A percentile compares a stretch with the other conserved stretches of the same genome.
Conservation (phyloP, 1,140 invertebrate genomes). For the Mesaphorura yosii region DNA sequence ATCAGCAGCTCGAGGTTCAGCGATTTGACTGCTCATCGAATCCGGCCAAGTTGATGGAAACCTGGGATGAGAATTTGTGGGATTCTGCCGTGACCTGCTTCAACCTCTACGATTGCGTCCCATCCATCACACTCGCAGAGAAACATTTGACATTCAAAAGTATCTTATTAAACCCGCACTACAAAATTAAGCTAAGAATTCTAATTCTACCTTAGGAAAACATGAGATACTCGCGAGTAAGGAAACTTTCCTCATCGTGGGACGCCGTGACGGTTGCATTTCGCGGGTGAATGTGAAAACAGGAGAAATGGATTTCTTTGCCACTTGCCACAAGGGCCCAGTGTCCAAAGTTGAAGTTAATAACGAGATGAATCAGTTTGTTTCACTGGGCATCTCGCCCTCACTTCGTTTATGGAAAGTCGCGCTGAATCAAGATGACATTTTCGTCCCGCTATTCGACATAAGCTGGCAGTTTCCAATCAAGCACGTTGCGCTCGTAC, state of each 20-base stretch:
- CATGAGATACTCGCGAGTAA: neutral
- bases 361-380: conserved; percentile 25
- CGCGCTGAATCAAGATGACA: conserved; percentile 12
- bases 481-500: conserved; percentile 1
- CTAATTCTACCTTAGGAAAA: conserved; percentile 1
- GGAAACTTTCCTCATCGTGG: conserved; percentile 23
- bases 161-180: too few relatives aligned
- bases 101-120: conserved; percentile 21
- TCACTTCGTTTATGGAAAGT: conserved; percentile 26
- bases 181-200: too few relatives aligned
- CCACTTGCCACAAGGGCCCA: conserved; percentile 14
- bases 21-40: conserved; percentile 16
- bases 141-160: conserved; percentile 15
- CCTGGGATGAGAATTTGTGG: conserved; percentile 21
- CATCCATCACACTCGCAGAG: conserved; percentile 13
- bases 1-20: conserved; percentile 16
- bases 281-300: conserved; percentile 10
- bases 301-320: conserved; percentile 9
- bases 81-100: conserved; percentile 15
- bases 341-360: conserved; percentile 19
- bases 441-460: conserved; percentile 25
- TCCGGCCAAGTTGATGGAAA: conserved; percentile 15
- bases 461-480: conserved; percentile 27
- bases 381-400: conserved; percentile 17
- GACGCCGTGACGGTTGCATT: conserved; percentile 23